Base-by-base conservation (phyloP, 2,797 vertebrate genomes). In the Chelmon rostratus region DNA sequence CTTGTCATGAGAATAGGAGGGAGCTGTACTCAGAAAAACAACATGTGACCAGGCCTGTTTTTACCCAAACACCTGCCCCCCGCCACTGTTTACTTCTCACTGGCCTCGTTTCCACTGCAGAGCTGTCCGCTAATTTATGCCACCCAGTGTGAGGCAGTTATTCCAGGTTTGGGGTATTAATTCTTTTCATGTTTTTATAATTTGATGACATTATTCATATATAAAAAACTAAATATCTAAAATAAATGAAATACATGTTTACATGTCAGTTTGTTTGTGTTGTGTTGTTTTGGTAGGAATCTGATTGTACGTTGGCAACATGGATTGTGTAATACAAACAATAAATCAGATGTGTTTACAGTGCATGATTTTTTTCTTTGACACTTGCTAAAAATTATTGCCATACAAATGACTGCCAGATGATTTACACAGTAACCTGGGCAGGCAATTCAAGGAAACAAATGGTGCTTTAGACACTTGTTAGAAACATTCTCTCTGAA, bases 21-120 rank as follows among this genome's bases (percentile, higher is more conserved):
- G 56, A 73, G 76, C 66, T 61, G 68, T 52, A 59, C 40, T 74
- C 67, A 42, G 74, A 82, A 76, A 91, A 92, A 90, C 90, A 91
- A 79, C 91, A 91, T 54, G 84, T 91, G 89, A 89, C 78, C 65
- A 21, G 65, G 68, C 25, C 69, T 88, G 86, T 89, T 86, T 78
- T 78, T 74, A 76, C 23, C 12, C n/a, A 72, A 69, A 74, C 84
- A 90, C 73, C 73, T 85, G 67, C 75, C 42, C 38, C 66, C 12
- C 16, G 1, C 33, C 56, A 47, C 23, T 33, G 19, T 74, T 67
- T 53, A 73, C 28, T n/a, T 52, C 49, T 80, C 71, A 53, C 38
- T 61, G 11, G 62, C 67, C 59, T 77, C 11, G 25, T 76, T 84
- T 64, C 31, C 40, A 52, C 76, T 42, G 18, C 28, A 67, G 6